phyloP scores from a whole-genome alignment of 2,888 invertebrate genomes.

The Crossocerus cetratus region DNA sequence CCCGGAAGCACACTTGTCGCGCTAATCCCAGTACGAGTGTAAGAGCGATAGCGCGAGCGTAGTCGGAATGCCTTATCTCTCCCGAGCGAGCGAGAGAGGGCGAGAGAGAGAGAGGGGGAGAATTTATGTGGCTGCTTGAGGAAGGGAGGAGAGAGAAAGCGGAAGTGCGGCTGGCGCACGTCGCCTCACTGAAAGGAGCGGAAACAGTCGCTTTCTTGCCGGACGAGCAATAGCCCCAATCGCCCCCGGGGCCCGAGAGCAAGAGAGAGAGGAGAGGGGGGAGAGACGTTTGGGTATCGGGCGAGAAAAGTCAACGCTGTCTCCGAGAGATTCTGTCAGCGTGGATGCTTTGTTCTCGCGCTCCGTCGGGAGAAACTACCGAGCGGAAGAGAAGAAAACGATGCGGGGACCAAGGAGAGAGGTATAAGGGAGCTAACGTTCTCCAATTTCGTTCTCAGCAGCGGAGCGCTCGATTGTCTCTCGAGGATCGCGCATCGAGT shows the following conservation, averaged over 20 bases:
- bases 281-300: background rate
- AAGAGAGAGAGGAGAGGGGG: too few species aligned
- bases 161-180: background rate
- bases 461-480: background rate
- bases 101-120: background rate
- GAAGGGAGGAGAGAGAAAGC: background rate
- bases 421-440: background rate
- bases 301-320: slow-evolving; percentile 16
- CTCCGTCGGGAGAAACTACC: background rate
- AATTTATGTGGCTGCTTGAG: background rate
- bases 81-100: background rate
- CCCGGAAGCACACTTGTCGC: slow-evolving; percentile 33
- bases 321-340: slow-evolving; percentile 28
- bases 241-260: too few species aligned
- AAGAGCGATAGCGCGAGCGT: slow-evolving; percentile 12
- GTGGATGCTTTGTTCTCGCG: slow-evolving; percentile 23
- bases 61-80: slow-evolving; percentile 19
- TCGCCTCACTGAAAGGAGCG: background rate
- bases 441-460: slow-evolving; percentile 12
- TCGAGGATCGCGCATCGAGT: slow-evolving; percentile 1
- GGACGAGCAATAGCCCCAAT: background rate
- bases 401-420: background rate
- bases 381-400: background rate
- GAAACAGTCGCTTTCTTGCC: background rate
- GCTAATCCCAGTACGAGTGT: slow-evolving; percentile 26